phyloP scores from a whole-genome alignment of 2,888 invertebrate genomes.

The Meganola albula region DNA sequence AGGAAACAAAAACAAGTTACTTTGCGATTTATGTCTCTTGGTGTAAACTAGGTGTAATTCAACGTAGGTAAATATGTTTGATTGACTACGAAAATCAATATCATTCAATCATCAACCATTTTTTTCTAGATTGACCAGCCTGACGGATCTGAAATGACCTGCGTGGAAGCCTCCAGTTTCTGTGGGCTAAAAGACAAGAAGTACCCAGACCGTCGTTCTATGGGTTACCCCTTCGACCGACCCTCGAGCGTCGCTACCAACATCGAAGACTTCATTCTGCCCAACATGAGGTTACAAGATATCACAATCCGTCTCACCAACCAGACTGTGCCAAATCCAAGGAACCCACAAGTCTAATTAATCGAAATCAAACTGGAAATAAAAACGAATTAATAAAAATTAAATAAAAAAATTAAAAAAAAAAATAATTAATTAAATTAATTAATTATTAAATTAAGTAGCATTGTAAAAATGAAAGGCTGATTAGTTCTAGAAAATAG shows the following conservation, averaged over 20 bases:
- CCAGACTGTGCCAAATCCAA: slow-evolving; percentile 60
- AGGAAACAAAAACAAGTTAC: too few species aligned
- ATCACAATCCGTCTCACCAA: slow-evolving; percentile 79
- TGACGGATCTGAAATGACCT: slow-evolving; percentile 55
- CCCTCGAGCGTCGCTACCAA: slow-evolving; percentile 77
- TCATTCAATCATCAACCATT: too few species aligned
- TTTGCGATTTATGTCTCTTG: too few species aligned
- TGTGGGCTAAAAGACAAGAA: slow-evolving; percentile 86
- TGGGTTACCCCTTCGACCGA: slow-evolving; percentile 91
- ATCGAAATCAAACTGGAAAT: slow-evolving; percentile 4
- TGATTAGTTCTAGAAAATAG: too few species aligned
- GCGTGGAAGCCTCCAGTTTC: slow-evolving; percentile 86
- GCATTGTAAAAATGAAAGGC: slow-evolving; percentile 46
- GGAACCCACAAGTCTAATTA: slow-evolving; percentile 40
- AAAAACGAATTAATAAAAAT: too few species aligned
- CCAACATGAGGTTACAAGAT: slow-evolving; percentile 84
- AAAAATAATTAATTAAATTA: too few species aligned
- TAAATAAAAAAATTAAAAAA: too few species aligned
- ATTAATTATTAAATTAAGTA: slow-evolving; percentile 8
- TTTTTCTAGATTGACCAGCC: slow-evolving; percentile 50
- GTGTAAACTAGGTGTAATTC: too few species aligned
- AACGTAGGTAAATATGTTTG: too few species aligned
- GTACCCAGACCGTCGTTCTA: slow-evolving; percentile 88
- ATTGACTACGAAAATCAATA: too few species aligned
- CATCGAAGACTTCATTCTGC: slow-evolving; percentile 80